Conservation (phyloP, 2,888 invertebrate species). For the Neoascia interrupta region DNA sequence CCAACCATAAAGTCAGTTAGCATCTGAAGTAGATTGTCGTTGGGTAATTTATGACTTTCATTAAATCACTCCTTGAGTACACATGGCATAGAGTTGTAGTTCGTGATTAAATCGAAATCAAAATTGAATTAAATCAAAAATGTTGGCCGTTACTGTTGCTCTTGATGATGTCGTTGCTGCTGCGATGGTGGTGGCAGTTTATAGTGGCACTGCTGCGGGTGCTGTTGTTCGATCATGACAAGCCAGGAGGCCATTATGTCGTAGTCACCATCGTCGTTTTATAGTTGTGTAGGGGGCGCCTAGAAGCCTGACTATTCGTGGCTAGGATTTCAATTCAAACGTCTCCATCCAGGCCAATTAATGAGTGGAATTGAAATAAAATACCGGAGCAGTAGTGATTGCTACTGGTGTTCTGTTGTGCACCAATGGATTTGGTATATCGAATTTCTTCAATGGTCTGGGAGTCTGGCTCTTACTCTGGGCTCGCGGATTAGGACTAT, state of each 20-base stretch:
- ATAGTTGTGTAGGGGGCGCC: conserved; percentile 64
- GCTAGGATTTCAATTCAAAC: conserved; percentile 59
- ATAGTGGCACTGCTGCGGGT: conserved; percentile 2
- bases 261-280: conserved; percentile 49
- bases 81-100: conserved; percentile 67
- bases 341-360: conserved; percentile 64
- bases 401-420: conserved; percentile 51
- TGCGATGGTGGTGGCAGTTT: background rate
- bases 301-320: conserved; percentile 54
- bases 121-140: conserved; percentile 68
- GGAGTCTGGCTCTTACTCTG: conserved; percentile 8
- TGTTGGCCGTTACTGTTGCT: conserved; percentile 29
- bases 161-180: conserved; percentile 23
- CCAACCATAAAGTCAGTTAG: conserved; percentile 46
- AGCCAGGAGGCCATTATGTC: conserved; percentile 56
- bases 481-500: conserved; percentile 12
- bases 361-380: conserved; percentile 59
- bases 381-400: conserved; percentile 55
- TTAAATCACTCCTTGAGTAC: conserved; percentile 67
- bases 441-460: conserved; percentile 38
- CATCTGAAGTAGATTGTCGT: conserved; percentile 37
- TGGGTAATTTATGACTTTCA: conserved; percentile 67
- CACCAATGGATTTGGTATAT: conserved; percentile 44
- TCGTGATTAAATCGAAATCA: conserved; percentile 69
- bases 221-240: conserved; percentile 57